Conservation (phyloP, 1,140 invertebrate species). For the Neuroterus valhalla region DNA sequence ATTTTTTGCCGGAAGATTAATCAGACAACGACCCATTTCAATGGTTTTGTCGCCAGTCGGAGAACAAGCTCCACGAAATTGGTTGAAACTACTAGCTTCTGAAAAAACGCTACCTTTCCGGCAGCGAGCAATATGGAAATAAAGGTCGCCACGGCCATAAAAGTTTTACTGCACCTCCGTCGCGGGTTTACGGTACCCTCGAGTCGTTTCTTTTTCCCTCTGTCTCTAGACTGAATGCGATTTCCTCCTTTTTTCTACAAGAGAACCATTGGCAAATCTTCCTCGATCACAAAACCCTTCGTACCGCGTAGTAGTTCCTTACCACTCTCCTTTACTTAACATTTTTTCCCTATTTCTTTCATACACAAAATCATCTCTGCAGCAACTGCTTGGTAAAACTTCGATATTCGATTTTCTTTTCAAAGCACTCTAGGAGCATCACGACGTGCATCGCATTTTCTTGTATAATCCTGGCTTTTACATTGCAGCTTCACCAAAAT, state of each 20-base stretch:
- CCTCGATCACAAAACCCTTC: background rate
- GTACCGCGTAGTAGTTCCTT: background rate
- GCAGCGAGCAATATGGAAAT: slow-evolving; percentile 65
- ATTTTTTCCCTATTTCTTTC: background rate
- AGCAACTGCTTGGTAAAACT: slow-evolving; percentile 15
- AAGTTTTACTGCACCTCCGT: slow-evolving; percentile 67
- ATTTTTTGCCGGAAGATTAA: slow-evolving; percentile 24
- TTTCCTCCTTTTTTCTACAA: slow-evolving; percentile 22
- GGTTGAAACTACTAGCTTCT: slow-evolving; percentile 48
- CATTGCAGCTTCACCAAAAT: slow-evolving; percentile 14
- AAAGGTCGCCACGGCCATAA: slow-evolving; percentile 66
- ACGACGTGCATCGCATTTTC: slow-evolving; percentile 23
- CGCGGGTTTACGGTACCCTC: slow-evolving; percentile 59
- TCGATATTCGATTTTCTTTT: slow-evolving; percentile 24
- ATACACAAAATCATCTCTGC: slow-evolving; percentile 26
- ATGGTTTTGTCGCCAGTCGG: slow-evolving; percentile 40
- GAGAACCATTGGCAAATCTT: slow-evolving; percentile 12
- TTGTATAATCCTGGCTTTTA: slow-evolving; percentile 5
- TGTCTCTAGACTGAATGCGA: slow-evolving; percentile 34
- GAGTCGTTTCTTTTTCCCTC: slow-evolving; percentile 50
- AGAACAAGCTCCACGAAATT: slow-evolving; percentile 45
- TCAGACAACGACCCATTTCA: slow-evolving; percentile 41
- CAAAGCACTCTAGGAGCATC: slow-evolving; percentile 17
- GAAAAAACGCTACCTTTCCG: slow-evolving; percentile 57
- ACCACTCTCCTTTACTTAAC: background rate